Evolutionary conservation across 2,888 invertebrate species (phyloP).

Genomic region (Heliconius erato): DNA sequence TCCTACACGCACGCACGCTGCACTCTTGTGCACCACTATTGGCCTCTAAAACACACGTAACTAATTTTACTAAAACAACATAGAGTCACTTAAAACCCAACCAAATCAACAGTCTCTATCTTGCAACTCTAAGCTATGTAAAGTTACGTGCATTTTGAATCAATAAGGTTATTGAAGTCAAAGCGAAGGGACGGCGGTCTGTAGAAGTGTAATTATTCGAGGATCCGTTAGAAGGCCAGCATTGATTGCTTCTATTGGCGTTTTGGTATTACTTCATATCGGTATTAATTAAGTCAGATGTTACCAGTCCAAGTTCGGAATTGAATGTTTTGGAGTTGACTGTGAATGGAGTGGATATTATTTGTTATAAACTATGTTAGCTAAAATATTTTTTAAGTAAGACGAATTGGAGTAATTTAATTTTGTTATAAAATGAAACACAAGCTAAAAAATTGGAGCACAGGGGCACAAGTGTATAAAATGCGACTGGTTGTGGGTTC

Average conservation of each 20-base stretch:
- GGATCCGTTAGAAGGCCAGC: neutral
- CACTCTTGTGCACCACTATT: too few species aligned
- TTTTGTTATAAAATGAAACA: neutral
- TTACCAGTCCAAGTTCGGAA: neutral
- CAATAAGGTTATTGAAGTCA: conserved; percentile 4
- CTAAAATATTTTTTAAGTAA: too few species aligned
- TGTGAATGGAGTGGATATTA: neutral
- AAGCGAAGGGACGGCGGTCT: neutral
- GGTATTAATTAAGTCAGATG: conserved; percentile 9
- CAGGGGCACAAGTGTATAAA: too few species aligned
- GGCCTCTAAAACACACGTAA: too few species aligned
- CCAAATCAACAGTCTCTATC: neutral
- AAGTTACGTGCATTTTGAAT: conserved; percentile 17
- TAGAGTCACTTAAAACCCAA: too few species aligned
- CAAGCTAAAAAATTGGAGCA: neutral
- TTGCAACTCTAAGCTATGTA: neutral
- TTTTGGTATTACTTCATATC: neutral
- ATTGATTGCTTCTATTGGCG: conserved; percentile 6
- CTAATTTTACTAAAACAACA: too few species aligned
- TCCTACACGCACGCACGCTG: too few species aligned
- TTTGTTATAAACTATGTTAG: neutral
- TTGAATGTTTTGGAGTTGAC: neutral
- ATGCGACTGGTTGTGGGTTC: too few species aligned
- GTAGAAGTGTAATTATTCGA: conserved; percentile 3
- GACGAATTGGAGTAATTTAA: neutral